Conservation (phyloP, 2,888 invertebrate genomes). For the Nemotelus pantherinus region DNA sequence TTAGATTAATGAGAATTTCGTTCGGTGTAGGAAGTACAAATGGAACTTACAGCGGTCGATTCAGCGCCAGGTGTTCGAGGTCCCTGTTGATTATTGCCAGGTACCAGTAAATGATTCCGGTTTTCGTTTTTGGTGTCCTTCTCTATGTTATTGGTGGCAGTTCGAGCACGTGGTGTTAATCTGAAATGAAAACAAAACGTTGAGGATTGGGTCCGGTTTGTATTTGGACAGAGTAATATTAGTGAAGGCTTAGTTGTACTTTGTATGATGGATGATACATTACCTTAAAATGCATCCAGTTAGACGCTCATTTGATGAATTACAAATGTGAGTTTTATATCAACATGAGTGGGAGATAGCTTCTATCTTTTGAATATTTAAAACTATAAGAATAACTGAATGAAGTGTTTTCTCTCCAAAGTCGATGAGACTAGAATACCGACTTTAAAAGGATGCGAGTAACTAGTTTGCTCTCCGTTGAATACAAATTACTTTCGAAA, state of each 20-base stretch:
- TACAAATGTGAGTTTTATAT: no score
- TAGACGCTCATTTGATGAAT: no score
- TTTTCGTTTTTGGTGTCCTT: constrained; percentile 33
- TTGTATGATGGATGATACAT: not conserved
- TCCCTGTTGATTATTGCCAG: constrained; percentile 62
- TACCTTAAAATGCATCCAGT: not conserved
- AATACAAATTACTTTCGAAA: no score
- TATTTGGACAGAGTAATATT: not conserved
- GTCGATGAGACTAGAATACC: no score
- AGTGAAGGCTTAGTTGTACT: not conserved
- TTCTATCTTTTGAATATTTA: no score
- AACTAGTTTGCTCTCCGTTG: no score
- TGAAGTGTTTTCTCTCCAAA: no score
- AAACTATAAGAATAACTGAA: no score
- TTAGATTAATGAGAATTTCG: constrained; percentile 6
- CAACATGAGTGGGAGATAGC: no score
- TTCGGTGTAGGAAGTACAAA: not conserved
- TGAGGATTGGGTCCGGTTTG: not conserved
- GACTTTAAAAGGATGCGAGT: no score
- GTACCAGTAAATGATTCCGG: constrained; percentile 45
- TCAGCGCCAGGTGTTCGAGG: constrained; percentile 76
- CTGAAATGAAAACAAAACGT: constrained; percentile 39
- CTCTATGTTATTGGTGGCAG: constrained; percentile 43
- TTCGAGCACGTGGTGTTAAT: constrained; percentile 47
- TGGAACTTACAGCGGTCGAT: constrained; percentile 68